Percentiles rank a stretch among this genome's conserved stretches.
These are phyloP conservation scores for Drosophila pseudoananassae DNA, from an alignment of 1,140 invertebrate genomes.

Conservation along the genomic window DNA sequence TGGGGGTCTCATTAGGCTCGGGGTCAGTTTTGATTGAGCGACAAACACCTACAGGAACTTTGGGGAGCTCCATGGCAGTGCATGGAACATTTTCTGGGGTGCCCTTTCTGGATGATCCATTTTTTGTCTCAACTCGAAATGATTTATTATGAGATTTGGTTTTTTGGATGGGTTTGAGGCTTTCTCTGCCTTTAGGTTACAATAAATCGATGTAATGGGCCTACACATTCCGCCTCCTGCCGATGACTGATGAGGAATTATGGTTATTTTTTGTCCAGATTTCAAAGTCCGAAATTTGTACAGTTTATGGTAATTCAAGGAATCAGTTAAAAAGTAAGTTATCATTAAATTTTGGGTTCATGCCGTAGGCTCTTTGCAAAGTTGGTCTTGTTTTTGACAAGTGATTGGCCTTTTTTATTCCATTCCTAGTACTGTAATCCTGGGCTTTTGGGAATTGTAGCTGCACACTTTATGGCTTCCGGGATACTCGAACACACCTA, in stretches of 20 bases:
- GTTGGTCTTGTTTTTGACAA: too few species aligned
- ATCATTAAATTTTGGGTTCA: neutral
- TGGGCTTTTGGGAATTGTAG: neutral
- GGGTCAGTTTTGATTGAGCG: constrained; percentile 54
- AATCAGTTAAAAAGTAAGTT: neutral
- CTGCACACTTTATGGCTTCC: constrained; percentile 3
- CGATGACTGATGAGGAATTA: neutral
- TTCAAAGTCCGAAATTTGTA: neutral
- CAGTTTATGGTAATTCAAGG: constrained; percentile 1
- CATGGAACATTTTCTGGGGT: too few species aligned
- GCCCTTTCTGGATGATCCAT: neutral
- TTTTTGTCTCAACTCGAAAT: constrained; percentile 31
- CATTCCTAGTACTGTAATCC: constrained; percentile 4
- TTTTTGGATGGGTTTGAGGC: constrained; percentile 11
- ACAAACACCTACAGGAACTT: constrained; percentile 36
- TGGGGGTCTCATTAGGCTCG: constrained; percentile 32
- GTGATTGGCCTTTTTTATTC: neutral
- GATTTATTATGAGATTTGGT: constrained; percentile 48
- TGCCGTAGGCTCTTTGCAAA: neutral
- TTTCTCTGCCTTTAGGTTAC: constrained; percentile 7
- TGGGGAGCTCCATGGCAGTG: too few species aligned
- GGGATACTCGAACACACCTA: neutral
- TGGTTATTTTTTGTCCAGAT: neutral
- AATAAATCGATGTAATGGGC: constrained; percentile 27
- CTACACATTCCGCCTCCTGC: constrained; percentile 5